A percentile compares a stretch with the other conserved stretches of the same genome.
Conservation (phyloP, 2,888 invertebrate species). For the Stenoptilia bipunctidactyla region DNA sequence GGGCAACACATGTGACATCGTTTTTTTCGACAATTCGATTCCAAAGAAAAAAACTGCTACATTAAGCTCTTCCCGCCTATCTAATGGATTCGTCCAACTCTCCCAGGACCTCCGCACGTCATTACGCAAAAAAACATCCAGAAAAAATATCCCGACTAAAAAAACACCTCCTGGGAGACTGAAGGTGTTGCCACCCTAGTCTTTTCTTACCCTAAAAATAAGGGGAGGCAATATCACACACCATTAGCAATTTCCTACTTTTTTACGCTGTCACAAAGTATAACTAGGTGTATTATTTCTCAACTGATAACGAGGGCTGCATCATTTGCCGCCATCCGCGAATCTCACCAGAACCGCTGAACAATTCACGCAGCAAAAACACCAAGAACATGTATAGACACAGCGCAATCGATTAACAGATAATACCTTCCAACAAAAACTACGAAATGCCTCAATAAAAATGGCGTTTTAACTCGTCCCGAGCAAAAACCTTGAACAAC, state of each 20-base stretch:
- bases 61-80: constrained; percentile 65
- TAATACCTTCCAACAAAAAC: background rate
- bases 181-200: constrained; percentile 65
- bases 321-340: too few species aligned
- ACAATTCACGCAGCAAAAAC: too few species aligned
- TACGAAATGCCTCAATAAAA: background rate
- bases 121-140: constrained; percentile 58
- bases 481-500: background rate
- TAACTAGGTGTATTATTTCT: constrained; percentile 30
- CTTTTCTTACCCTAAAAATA: constrained; percentile 60
- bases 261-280: constrained; percentile 68
- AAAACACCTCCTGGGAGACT: constrained; percentile 62
- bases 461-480: constrained; percentile 1
- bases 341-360: too few species aligned
- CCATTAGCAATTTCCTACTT: constrained; percentile 71
- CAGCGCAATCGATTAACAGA: background rate
- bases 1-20: constrained; percentile 40
- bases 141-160: constrained; percentile 35
- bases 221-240: constrained; percentile 73
- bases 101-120: constrained; percentile 59
- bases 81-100: constrained; percentile 68
- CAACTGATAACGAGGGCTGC: constrained; percentile 2
- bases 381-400: background rate
- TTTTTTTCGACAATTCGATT: constrained; percentile 36
- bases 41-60: constrained; percentile 47